A percentile compares a stretch with the other conserved stretches of the same genome.
These are phyloP conservation scores for Pandemis heparana DNA, from an alignment of 2,888 invertebrate species.

Conservation along the genomic window DNA sequence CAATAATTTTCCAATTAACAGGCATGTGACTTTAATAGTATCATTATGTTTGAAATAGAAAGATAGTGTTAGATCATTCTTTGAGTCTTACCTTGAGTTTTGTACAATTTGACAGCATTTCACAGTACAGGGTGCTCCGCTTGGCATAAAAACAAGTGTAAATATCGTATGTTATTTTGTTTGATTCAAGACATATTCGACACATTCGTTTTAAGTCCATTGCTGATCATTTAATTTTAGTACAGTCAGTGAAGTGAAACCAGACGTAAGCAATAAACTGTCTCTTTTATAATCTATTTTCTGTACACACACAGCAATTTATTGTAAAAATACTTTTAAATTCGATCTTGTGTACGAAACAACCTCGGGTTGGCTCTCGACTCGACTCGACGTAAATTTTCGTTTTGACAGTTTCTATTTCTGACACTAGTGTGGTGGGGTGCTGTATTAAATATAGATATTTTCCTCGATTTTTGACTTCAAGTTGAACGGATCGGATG, in stretches of 20 bases:
- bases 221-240: constrained; percentile 8
- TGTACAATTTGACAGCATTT: constrained; percentile 73
- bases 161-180: constrained; percentile 69
- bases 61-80: background rate
- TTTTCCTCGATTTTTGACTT: background rate
- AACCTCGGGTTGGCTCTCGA: background rate
- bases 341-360: background rate
- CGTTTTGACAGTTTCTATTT: constrained; percentile 13
- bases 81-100: constrained; percentile 66
- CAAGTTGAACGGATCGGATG: too few species aligned
- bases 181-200: constrained; percentile 70
- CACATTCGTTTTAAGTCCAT: constrained; percentile 73
- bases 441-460: background rate
- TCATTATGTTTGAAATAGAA: background rate
- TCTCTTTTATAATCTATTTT: background rate
- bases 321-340: background rate
- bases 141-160: constrained; percentile 69
- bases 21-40: background rate
- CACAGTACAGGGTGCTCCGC: constrained; percentile 67
- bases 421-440: background rate
- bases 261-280: background rate
- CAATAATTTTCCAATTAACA: constrained; percentile 2
- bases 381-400: constrained; percentile 19
- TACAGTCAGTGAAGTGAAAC: background rate
- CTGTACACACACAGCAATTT: background rate